Base-by-base conservation (phyloP, 2,113 vertebrate species). In the Marmota flaviventris region DNA sequence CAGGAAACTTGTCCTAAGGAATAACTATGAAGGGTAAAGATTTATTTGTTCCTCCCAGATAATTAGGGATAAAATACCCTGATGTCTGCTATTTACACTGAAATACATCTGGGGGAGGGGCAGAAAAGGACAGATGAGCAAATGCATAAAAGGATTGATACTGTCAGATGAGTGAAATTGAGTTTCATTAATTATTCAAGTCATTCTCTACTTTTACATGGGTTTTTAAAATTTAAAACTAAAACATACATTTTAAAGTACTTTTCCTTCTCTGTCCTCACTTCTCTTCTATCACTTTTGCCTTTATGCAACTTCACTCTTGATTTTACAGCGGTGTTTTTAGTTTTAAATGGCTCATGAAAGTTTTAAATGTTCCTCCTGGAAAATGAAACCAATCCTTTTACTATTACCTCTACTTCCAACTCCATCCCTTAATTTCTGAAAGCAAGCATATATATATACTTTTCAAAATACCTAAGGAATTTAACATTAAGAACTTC, bases 361-460 rank as follows among this genome's bases (percentile, higher is more conserved):
- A 22, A 95, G 39, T 37, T 88, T 95, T 88, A 79, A 91, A 63
- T 93, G 20, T 91, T 95, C 87, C 56, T 75, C 45, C 22, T 75
- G 25, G 76, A 95, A 94, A 94, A 85, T 75, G 13, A 89, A 92
- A 96, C 29, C 32, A 75, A 10, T 56, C 56, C 12, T 58, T 93
- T 83, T 87, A 79, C 1, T 48, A 75, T 1, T 1, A 27, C 29
- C 34, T 94, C 51, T 72, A 84, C 45, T 96, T 88, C 86, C 51
- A 95, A n/a, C 37, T 75, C 32, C 42, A 24, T 77, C 16, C 37
- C 69, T 92, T 65, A 73, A 93, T 90, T 94, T 92, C 70, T 75
- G 8, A 79, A 97, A 69, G 51, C 37, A 95, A 75, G 12, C 42
- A 83, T 45, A 75, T 11, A 75, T 11, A 84, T 45, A 75, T 9